Conservation (phyloP, 2,797 vertebrate species). For the Diglossa cyanea region DNA sequence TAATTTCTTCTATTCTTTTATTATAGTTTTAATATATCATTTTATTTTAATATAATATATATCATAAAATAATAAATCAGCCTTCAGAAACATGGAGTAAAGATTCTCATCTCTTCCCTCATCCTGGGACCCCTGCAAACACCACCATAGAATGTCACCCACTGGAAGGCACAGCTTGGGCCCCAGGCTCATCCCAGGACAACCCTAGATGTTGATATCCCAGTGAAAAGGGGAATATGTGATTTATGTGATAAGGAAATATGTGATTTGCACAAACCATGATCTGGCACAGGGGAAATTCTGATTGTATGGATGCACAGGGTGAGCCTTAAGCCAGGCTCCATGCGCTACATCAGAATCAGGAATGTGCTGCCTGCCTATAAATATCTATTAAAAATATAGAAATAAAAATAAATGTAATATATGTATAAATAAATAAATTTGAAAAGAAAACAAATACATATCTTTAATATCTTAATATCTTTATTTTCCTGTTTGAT, state of each 20-base stretch:
- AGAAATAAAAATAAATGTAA: too few relatives aligned
- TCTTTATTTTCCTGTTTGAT: neutral
- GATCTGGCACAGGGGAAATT: neutral
- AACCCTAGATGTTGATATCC: neutral
- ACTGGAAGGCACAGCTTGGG: neutral
- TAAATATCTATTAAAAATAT: too few relatives aligned
- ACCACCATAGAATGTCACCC: too few relatives aligned
- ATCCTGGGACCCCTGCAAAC: too few relatives aligned
- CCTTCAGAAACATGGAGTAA: too few relatives aligned
- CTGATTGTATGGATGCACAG: neutral
- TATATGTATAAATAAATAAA: too few relatives aligned
- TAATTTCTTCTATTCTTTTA: too few relatives aligned
- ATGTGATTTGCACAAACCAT: neutral
- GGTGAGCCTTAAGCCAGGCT: neutral
- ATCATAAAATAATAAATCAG: too few relatives aligned
- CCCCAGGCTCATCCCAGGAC: neutral
- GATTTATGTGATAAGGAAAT: neutral
- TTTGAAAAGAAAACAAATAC: too few relatives aligned
- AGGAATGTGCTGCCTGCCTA: neutral
- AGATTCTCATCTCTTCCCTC: too few relatives aligned
- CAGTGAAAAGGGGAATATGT: neutral
- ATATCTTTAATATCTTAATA: neutral
- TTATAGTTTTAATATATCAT: too few relatives aligned
- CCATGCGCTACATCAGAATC: neutral
- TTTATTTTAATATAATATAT: too few relatives aligned